Base-by-base conservation (phyloP, 2,888 invertebrate genomes). In the Cataglyphis altisquamis region DNA sequence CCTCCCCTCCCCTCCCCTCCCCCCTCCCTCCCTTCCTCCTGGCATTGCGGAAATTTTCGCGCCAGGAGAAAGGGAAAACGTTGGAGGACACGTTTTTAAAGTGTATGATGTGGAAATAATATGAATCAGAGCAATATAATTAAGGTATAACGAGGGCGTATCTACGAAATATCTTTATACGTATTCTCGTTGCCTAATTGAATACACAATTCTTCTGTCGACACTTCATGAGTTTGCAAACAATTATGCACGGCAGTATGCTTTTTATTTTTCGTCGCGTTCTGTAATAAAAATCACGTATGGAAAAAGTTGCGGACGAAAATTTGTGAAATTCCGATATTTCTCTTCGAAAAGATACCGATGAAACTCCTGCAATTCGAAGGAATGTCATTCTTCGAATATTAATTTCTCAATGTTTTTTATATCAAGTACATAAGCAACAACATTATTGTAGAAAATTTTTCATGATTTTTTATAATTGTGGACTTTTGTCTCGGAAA, bases 31-130 rank as follows among this genome's bases (percentile, higher is more conserved):
- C 25, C 39, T 55, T 52, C 39, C 83, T 67, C 84, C 52, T 85
- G 39, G 60, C 74, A 62, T 60, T 85, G 68, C 77, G 60, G 68
- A 3, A 70, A 80, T 60, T 80, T 60, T 80, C 45, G 66, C 36
- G 57, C 36, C 36, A n/a, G 4, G n/a, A 8, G 48, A 6, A 18
- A 18, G 52, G 8, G 52, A 52, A 32, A 60, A 57, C n/a, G 18
- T 32, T 57, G 36, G 18, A 32, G 18, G 52, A 12, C 41, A 45
- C n/a, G 15, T n/a, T 25, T 25, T 36, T 57, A 12, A 67, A 67
- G 41, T 39, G 29, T 32, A 15, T 3, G 45, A 48, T n/a, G 60
- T 8, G 32, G 41, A 41, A 57, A 67, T 45, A 67, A 67, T 41
- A 21, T 15, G 39, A 12, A 39, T 18, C 32, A 39, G 15, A 39